phyloP scores from a whole-genome alignment of 2,888 invertebrate species.

The Zele albiditarsus region DNA sequence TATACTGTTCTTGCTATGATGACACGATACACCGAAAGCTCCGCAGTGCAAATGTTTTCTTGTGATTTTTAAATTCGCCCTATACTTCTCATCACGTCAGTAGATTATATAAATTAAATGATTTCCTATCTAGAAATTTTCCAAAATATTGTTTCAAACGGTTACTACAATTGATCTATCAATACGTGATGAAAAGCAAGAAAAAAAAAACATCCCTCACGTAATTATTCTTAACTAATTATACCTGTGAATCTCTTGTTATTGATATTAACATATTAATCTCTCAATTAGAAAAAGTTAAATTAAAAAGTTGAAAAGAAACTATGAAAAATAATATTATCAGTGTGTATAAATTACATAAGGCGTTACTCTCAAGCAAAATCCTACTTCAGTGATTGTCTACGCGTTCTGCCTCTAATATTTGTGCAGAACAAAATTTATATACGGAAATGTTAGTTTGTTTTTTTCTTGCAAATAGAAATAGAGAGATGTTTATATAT shows the following conservation, averaged over 20 bases:
- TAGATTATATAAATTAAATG: not conserved
- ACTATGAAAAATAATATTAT: conserved; percentile 21
- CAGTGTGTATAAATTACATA: conserved; percentile 36
- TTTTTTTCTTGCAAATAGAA: conserved; percentile 57
- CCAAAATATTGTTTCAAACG: too few species aligned
- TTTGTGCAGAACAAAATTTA: conserved; percentile 62
- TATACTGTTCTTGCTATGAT: conserved; percentile 11
- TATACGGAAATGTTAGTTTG: conserved; percentile 35
- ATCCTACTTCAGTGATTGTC: conserved; percentile 54
- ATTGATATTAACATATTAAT: not conserved
- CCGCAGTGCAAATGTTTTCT: conserved; percentile 18
- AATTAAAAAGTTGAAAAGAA: not conserved
- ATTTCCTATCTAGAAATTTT: too few species aligned
- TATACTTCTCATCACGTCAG: not conserved
- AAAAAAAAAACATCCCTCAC: not conserved
- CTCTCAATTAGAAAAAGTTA: not conserved
- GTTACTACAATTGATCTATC: too few species aligned
- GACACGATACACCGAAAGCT: conserved; percentile 31
- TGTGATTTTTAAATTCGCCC: conserved; percentile 18
- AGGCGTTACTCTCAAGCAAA: conserved; percentile 50
- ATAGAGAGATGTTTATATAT: conserved; percentile 30
- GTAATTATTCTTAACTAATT: not conserved
- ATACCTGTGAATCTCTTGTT: not conserved
- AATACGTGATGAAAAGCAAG: not conserved
- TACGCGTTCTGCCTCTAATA: conserved; percentile 63